Evolutionary conservation across 2,113 vertebrate species (phyloP).

Genomic region (Zosterops hypoxanthus): DNA sequence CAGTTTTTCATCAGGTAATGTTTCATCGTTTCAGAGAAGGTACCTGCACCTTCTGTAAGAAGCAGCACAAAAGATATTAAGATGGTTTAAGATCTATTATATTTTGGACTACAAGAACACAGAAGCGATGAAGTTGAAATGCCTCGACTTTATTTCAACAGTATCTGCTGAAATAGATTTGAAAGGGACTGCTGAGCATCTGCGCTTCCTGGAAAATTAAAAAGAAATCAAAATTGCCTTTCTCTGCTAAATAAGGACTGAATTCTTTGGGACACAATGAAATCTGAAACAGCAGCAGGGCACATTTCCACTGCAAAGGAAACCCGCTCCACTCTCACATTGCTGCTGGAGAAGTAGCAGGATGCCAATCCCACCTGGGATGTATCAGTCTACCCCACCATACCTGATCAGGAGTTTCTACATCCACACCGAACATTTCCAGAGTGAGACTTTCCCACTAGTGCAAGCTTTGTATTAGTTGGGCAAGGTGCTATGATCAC

Average conservation of each 20-base stretch:
- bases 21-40: background rate
- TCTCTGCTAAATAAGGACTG: background rate
- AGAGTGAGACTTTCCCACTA: background rate
- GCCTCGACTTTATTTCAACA: background rate
- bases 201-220: background rate
- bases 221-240: background rate
- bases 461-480: background rate
- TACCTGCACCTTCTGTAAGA: background rate
- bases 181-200: background rate
- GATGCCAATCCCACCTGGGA: background rate
- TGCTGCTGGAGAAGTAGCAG: background rate
- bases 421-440: background rate
- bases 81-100: background rate
- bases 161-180: background rate
- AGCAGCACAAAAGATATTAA: background rate
- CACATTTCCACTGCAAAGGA: background rate
- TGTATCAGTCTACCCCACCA: background rate
- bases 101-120: background rate
- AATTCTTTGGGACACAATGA: background rate
- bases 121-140: background rate
- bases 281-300: background rate
- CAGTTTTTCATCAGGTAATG: background rate
- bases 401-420: background rate
- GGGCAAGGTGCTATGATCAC: background rate
- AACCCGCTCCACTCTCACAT: accelerated